Evolutionary conservation across 2,113 vertebrate genomes (phyloP).

Genomic region (Rafetus swinhoei): DNA sequence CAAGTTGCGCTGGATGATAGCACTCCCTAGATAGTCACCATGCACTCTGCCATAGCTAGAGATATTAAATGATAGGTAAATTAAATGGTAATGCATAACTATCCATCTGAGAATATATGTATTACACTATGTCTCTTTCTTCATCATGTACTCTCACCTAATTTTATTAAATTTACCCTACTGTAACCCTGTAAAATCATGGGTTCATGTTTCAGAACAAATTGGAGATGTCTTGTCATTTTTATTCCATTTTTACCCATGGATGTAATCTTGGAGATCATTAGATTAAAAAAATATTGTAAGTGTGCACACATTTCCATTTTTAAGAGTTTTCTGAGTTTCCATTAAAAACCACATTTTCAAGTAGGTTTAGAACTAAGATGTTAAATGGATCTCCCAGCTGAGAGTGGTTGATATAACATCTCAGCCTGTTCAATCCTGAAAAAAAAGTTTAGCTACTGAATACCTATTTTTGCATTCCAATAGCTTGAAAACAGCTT

Average conservation of each 20-base stretch:
- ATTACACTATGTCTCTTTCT: rapidly evolving
- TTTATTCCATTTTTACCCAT: slow-evolving; percentile 29
- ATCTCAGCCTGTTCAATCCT: slow-evolving; percentile 10
- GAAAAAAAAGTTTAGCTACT: slow-evolving; percentile 42
- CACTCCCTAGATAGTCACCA: background rate
- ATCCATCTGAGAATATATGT: background rate
- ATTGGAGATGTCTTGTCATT: slow-evolving; percentile 45
- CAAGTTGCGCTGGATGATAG: rapidly evolving
- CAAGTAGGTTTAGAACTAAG: slow-evolving; percentile 10
- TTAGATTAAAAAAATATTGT: slow-evolving; percentile 17
- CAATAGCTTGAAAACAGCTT: slow-evolving; percentile 47
- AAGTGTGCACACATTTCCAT: background rate
- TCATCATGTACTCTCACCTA: background rate
- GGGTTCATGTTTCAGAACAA: slow-evolving; percentile 3
- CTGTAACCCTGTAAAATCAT: background rate
- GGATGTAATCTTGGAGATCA: slow-evolving; percentile 26
- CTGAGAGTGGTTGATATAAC: background rate
- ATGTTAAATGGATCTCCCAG: slow-evolving; percentile 1
- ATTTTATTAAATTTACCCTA: background rate
- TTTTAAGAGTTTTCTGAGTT: slow-evolving; percentile 24
- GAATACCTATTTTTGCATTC: slow-evolving; percentile 34
- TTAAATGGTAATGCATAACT: rapidly evolving
- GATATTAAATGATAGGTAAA: background rate
- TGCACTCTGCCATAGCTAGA: background rate
- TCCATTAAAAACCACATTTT: slow-evolving; percentile 32